Conservation (phyloP, 2,113 vertebrate species). For the Sinosuthora webbiana region DNA sequence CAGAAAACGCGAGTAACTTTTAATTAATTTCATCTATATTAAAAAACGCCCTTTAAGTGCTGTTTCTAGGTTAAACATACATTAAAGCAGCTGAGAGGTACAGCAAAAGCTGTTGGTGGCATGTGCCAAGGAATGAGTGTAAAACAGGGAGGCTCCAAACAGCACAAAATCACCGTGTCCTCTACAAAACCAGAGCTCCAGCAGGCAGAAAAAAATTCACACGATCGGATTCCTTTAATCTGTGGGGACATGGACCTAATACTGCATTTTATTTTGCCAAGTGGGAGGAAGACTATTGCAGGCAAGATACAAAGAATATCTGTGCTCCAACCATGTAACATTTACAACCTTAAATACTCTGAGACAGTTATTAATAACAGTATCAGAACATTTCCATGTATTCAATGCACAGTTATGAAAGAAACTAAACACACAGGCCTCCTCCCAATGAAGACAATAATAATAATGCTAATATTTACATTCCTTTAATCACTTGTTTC, state of each 20-base stretch:
- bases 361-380: background rate
- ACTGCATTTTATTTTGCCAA: conserved; percentile 59
- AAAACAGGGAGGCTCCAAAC: background rate
- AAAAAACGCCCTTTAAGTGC: background rate
- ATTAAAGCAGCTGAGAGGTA: background rate
- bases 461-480: background rate
- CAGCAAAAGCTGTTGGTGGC: background rate
- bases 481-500: background rate
- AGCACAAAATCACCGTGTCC: background rate
- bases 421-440: background rate
- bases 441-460: background rate
- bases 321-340: background rate
- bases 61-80: background rate
- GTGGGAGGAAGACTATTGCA: conserved; percentile 39
- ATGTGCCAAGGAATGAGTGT: background rate
- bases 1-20: background rate
- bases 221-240: conserved; percentile 60
- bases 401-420: background rate
- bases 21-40: background rate
- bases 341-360: background rate
- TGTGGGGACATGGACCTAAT: conserved; percentile 20
- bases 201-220: conserved; percentile 12
- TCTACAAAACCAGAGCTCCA: background rate
- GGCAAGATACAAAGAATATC: conserved; percentile 25
- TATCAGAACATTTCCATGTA: background rate